Base-by-base conservation (phyloP, 1,140 invertebrate genomes). In the Scaptomyza hsui region DNA sequence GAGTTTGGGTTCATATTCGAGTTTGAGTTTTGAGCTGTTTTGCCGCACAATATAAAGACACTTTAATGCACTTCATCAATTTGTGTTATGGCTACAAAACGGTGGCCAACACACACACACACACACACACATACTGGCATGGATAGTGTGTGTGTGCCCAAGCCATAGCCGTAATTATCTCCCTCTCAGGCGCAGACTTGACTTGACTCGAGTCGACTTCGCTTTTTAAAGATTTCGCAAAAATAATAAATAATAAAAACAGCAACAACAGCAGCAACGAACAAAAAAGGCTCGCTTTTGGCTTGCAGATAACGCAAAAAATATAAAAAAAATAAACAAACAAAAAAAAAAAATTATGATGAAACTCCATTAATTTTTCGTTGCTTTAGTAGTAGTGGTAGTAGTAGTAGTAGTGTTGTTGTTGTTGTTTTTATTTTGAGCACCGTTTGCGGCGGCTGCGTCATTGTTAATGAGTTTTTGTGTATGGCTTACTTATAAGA, bases 401-500 rank as follows among this genome's bases (percentile, higher is more conserved):
- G 59, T 44, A 56, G 51, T 35, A 67, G 13, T 32, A n/a, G n/a
- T n/a, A n/a, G n/a, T 51, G 24, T 15, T 39, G 29, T 44, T 60
- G 13, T 37, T 59, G 39, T 39, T 63, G 35, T 48, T 45, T 62
- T 29, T 60, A 29, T 61, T 86, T 70, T 59, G 68, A 76, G 81
- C 24, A 37, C 48, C 53, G 47, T 52, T 67, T 60, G 69, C 62
- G 37, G 47, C 48, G 32, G 49, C 56, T 61, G 56, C 78, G 72
- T 83, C 72, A 75, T 86, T 90, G 79, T 90, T 90, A 90, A 90
- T 90, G 88, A 90, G 88, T 90, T 90, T 90, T 90, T 75, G 78
- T 85, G 85, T 89, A 89, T 89, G 83, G 83, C 79, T 88, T 83
- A 88, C 76, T 89, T 89, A 89, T 76, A 59, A 70, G 71, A 49